Conservation (phyloP, 2,113 vertebrate species). For the Onychostruthus taczanowskii region DNA sequence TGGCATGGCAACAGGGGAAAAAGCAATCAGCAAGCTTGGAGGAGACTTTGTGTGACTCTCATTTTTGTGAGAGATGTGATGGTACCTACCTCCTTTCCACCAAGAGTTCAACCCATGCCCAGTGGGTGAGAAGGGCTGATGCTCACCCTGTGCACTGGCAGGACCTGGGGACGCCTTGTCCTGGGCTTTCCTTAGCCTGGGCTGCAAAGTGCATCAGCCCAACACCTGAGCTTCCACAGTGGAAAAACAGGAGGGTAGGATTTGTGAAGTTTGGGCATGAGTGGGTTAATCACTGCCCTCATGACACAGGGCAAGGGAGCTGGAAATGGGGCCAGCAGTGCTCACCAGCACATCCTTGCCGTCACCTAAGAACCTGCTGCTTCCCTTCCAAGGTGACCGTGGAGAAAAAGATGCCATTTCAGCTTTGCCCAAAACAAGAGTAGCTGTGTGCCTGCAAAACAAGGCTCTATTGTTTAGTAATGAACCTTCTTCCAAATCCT, state of each 20-base stretch:
- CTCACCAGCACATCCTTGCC: background rate
- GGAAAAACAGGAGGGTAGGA: background rate
- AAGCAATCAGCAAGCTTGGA: background rate
- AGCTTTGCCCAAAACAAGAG: background rate
- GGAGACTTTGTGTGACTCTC: background rate
- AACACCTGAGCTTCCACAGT: fast-evolving
- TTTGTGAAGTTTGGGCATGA: background rate
- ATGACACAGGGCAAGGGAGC: background rate
- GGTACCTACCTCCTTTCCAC: background rate
- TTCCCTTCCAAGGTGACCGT: background rate
- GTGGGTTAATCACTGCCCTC: fast-evolving
- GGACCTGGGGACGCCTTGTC: fast-evolving
- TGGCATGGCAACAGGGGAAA: constrained; percentile 56
- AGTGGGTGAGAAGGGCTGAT: background rate
- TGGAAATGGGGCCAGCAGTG: background rate
- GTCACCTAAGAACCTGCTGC: background rate
- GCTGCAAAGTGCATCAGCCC: background rate
- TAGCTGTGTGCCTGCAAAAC: background rate
- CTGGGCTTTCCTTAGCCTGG: background rate
- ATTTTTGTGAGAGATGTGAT: background rate
- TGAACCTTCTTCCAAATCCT: background rate
- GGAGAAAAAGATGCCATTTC: background rate
- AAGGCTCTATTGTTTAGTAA: background rate
- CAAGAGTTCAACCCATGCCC: fast-evolving
- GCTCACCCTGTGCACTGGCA: background rate